Percentiles rank a stretch among this genome's conserved stretches.
Evolutionary conservation across 2,797 vertebrate species (phyloP).

Genomic region (Mergus octosetaceus): DNA sequence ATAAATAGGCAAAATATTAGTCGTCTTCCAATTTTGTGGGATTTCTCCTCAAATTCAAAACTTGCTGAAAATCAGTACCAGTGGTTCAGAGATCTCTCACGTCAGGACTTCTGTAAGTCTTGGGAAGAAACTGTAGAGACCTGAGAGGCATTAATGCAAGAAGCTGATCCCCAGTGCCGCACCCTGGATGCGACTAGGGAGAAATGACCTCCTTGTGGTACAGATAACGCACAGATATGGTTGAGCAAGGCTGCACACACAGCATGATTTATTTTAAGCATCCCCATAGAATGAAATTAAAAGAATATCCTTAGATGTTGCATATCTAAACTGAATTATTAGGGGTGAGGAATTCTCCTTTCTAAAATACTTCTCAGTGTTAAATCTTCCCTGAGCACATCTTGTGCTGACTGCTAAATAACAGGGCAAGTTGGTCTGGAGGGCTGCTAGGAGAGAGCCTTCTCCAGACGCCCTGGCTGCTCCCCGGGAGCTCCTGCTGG

Average conservation of each 20-base stretch:
- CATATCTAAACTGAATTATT: neutral
- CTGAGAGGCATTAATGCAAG: neutral
- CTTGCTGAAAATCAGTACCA: neutral
- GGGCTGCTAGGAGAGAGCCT: neutral
- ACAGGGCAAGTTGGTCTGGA: neutral
- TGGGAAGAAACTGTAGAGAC: neutral
- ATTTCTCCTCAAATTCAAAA: neutral
- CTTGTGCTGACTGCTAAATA: neutral
- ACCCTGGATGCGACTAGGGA: neutral
- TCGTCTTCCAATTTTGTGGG: neutral
- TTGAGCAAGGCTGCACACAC: accelerated
- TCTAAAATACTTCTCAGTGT: neutral
- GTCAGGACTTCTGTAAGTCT: neutral
- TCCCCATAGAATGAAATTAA: neutral
- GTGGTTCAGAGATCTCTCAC: neutral
- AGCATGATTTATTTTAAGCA: neutral
- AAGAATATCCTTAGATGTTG: neutral
- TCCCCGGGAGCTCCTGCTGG: neutral
- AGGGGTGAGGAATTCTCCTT: neutral
- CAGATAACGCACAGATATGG: neutral
- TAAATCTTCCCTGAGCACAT: neutral
- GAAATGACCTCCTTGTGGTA: neutral
- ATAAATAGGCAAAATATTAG: neutral
- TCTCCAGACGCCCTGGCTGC: neutral
- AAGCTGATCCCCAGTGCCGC: neutral